These are phyloP conservation scores for Lepidocolaptes lacrymiger DNA, from an alignment of 2,797 vertebrate genomes.

Conservation along the genomic window DNA sequence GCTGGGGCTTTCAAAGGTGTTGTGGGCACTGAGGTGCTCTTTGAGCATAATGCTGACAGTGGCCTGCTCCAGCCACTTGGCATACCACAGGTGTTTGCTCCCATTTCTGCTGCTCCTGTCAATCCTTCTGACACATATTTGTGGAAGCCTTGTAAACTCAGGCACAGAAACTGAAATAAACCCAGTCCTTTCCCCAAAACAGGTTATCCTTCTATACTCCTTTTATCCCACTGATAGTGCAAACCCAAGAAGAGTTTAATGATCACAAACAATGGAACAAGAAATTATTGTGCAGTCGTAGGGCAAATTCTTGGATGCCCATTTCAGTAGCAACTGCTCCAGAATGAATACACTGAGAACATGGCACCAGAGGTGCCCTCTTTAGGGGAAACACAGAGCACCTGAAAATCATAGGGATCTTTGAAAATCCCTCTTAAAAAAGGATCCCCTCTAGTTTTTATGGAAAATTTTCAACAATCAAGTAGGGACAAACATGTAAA, in stretches of 20 bases:
- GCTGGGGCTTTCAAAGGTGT: not conserved
- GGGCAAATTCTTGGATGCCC: not conserved
- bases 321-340: not conserved
- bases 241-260: not conserved
- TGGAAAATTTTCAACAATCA: not conserved
- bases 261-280: not conserved
- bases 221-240: not conserved
- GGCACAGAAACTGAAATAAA: not conserved
- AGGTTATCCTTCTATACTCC: not conserved
- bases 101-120: not conserved
- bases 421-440: not conserved
- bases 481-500: not conserved
- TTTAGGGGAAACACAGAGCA: not conserved
- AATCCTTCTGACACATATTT: not conserved
- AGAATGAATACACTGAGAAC: not conserved
- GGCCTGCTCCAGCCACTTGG: not conserved
- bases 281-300: not conserved
- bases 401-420: not conserved
- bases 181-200: not conserved
- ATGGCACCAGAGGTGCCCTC: not conserved
- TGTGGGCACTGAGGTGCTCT: accelerated
- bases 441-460: not conserved
- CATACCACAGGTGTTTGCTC: not conserved
- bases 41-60: not conserved
- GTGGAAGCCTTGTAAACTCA: not conserved